phyloP scores from a whole-genome alignment of 1,140 invertebrate genomes.

The Philaenus spumarius region DNA sequence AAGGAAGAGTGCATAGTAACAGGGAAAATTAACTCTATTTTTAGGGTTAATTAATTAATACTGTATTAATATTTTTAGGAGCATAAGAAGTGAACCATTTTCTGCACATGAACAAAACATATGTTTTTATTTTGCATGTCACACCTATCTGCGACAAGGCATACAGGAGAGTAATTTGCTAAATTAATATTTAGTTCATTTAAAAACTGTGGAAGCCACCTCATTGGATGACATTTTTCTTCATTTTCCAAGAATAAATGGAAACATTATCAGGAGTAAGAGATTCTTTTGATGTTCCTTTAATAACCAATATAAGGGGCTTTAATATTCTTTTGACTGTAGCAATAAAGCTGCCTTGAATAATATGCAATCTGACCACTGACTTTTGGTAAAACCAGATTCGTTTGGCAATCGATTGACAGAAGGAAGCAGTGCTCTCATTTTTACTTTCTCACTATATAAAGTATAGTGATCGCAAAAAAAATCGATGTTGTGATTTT shows the following conservation, averaged over 20 bases:
- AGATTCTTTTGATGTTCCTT: slow-evolving; percentile 31
- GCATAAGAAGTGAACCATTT: slow-evolving; percentile 28
- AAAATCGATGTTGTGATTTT: too few relatives aligned
- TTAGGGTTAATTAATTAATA: too few relatives aligned
- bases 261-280: slow-evolving; percentile 28
- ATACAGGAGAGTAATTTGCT: slow-evolving; percentile 8
- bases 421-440: too few relatives aligned
- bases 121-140: slow-evolving; percentile 36
- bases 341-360: slow-evolving; percentile 21
- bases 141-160: slow-evolving; percentile 32
- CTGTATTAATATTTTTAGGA: slow-evolving; percentile 23
- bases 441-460: too few relatives aligned
- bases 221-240: slow-evolving; percentile 32
- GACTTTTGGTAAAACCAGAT: slow-evolving; percentile 33
- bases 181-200: slow-evolving; percentile 27
- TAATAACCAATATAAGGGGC: slow-evolving; percentile 36
- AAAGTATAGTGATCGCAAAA: too few relatives aligned
- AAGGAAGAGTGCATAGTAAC: slow-evolving; percentile 32
- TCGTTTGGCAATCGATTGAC: slow-evolving; percentile 42
- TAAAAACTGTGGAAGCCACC: slow-evolving; percentile 33
- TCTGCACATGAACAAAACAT: slow-evolving; percentile 26
- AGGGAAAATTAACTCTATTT: slow-evolving; percentile 30
- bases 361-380: slow-evolving; percentile 36
- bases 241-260: slow-evolving; percentile 32
- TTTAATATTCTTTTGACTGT: too few relatives aligned